These are phyloP conservation scores for Galeopterus variegatus DNA, from an alignment of 2,113 vertebrate species.

Conservation along the genomic window DNA sequence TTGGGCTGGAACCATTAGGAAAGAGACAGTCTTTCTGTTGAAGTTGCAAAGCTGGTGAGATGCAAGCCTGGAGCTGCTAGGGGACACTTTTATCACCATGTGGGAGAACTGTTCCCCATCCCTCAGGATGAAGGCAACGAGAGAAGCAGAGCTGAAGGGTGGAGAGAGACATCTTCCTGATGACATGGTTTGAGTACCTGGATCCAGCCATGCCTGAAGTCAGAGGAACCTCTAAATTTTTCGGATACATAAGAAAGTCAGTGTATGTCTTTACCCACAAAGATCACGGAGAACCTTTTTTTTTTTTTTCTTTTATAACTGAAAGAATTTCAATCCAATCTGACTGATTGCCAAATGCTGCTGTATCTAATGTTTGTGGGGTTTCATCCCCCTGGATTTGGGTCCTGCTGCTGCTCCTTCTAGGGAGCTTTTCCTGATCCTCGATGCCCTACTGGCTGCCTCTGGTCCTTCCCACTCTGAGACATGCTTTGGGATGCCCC, in stretches of 20 bases:
- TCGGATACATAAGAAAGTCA: not conserved
- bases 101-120: not conserved
- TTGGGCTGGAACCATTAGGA: not conserved
- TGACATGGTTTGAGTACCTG: not conserved
- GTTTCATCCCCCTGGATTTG: not conserved
- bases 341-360: not conserved
- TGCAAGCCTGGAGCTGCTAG: not conserved
- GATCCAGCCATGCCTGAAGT: not conserved
- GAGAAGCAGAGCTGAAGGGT: not conserved
- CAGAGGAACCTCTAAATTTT: not conserved
- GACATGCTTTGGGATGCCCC: not conserved
- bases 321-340: not conserved
- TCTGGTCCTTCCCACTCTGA: not conserved
- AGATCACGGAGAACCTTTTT: not conserved
- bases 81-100: not conserved
- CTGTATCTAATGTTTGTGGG: not conserved
- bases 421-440: not conserved
- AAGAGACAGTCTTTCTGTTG: not conserved
- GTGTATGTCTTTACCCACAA: too few species aligned
- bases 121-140: not conserved
- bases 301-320: not conserved
- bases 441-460: not conserved
- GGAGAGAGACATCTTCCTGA: not conserved
- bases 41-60: not conserved
- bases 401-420: not conserved